phyloP scores from a whole-genome alignment of 2,888 invertebrate species.

The Apamea crenata region DNA sequence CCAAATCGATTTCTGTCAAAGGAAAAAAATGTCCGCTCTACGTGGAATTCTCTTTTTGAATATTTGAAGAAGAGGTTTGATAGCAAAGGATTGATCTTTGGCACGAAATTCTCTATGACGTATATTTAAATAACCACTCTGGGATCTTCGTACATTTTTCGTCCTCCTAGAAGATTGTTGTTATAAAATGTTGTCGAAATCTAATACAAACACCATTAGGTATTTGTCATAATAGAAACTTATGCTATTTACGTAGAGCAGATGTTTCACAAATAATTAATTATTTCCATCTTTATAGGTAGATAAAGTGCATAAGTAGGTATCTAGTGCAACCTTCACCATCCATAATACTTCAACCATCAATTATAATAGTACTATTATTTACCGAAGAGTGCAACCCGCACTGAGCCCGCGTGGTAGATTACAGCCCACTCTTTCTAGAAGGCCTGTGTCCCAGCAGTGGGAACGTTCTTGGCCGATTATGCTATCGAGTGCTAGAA shows the following conservation, averaged over 20 bases:
- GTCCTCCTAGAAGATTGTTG: background rate
- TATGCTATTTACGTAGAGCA: background rate
- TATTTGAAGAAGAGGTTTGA: constrained; percentile 14
- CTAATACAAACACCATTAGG: background rate
- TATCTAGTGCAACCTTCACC: too few species aligned
- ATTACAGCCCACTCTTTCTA: too few species aligned
- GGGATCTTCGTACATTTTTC: background rate
- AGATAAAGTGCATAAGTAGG: too few species aligned
- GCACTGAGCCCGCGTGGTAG: too few species aligned
- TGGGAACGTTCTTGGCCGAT: too few species aligned
- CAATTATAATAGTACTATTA: too few species aligned
- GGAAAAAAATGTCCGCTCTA: constrained; percentile 49
- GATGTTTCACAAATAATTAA: background rate
- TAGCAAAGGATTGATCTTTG: constrained; percentile 21
- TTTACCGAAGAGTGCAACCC: too few species aligned
- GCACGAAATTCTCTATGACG: background rate
- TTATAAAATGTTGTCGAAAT: background rate
- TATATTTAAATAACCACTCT: background rate
- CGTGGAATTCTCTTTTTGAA: constrained; percentile 31
- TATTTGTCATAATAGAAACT: background rate
- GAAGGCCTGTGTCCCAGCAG: too few species aligned
- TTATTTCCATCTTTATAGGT: background rate
- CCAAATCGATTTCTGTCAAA: constrained; percentile 58
- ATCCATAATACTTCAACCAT: too few species aligned
- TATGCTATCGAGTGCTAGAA: too few species aligned